Evolutionary conservation across 2,797 vertebrate species (phyloP).

Genomic region (Rhyacichthys aspro): DNA sequence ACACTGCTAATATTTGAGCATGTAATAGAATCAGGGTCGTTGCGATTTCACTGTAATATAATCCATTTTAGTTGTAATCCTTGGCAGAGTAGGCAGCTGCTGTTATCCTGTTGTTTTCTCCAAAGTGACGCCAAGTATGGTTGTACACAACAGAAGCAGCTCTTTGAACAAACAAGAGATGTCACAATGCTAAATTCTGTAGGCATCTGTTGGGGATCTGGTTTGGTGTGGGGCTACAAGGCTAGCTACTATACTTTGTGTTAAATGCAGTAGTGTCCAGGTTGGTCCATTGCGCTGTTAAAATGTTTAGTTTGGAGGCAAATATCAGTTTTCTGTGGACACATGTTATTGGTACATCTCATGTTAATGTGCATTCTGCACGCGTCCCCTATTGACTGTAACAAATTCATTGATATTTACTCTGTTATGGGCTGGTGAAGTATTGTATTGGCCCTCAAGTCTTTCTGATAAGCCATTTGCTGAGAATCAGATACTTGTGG

Average conservation of each 20-base stretch:
- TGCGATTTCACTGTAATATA: neutral
- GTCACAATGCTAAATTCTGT: constrained; percentile 18
- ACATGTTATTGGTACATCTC: neutral
- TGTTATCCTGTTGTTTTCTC: neutral
- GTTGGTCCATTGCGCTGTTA: neutral
- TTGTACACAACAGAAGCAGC: constrained; percentile 22
- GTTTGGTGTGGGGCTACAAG: too few relatives aligned
- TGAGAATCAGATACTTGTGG: too few relatives aligned
- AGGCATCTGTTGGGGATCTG: constrained; percentile 1
- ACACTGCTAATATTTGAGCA: neutral
- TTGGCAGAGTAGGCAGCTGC: constrained; percentile 26
- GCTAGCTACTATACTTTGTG: too few relatives aligned
- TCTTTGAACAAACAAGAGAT: constrained; percentile 31
- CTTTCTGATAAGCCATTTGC: too few relatives aligned
- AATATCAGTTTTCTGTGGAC: neutral
- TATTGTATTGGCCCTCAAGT: too few relatives aligned
- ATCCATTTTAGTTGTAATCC: constrained; percentile 18
- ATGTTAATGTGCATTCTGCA: neutral
- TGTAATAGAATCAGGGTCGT: too few relatives aligned
- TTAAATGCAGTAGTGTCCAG: too few relatives aligned
- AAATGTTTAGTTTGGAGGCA: constrained; percentile 17
- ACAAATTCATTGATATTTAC: too few relatives aligned
- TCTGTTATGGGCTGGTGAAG: too few relatives aligned
- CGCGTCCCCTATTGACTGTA: too few relatives aligned
- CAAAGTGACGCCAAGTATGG: constrained; percentile 26